phyloP scores from a whole-genome alignment of 2,113 vertebrate genomes.

The Centropristis striata region DNA sequence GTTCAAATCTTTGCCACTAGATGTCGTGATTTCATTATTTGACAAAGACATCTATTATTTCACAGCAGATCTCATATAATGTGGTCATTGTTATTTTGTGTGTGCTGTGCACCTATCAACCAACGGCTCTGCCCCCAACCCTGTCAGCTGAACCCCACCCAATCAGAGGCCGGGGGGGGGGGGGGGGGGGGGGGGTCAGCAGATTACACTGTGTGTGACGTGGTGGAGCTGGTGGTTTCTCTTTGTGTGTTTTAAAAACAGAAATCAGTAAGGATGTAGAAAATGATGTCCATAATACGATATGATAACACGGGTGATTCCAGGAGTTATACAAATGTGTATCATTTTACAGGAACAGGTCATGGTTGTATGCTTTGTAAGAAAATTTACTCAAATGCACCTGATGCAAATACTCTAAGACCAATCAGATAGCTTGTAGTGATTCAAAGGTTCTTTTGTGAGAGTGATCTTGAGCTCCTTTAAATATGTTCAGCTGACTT shows the following conservation, averaged over 20 bases:
- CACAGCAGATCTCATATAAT: not conserved
- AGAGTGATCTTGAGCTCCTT: not conserved
- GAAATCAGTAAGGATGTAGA: not conserved
- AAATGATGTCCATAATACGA: not conserved
- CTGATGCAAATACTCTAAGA: too few relatives aligned
- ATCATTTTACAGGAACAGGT: not conserved
- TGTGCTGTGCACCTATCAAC: slow-evolving; percentile 3
- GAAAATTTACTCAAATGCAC: not conserved
- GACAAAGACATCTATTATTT: not conserved
- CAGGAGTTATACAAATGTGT: not conserved
- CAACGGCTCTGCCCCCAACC: not conserved
- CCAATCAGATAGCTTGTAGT: not conserved
- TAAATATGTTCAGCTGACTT: not conserved
- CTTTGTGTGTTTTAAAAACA: not conserved
- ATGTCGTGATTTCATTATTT: slow-evolving; percentile 10
- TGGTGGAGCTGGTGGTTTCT: not conserved
- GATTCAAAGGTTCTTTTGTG: not conserved
- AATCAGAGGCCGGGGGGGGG: not conserved
- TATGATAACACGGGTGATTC: not conserved
- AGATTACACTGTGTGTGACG: not conserved
- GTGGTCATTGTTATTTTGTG: slow-evolving; percentile 15
- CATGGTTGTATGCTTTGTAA: not conserved
- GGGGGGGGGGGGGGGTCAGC: not conserved
- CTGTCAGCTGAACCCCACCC: not conserved
- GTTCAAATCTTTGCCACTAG: slow-evolving; percentile 18